These are phyloP conservation scores for Catocala sponsa DNA, from an alignment of 2,888 invertebrate species.

Conservation along the genomic window DNA sequence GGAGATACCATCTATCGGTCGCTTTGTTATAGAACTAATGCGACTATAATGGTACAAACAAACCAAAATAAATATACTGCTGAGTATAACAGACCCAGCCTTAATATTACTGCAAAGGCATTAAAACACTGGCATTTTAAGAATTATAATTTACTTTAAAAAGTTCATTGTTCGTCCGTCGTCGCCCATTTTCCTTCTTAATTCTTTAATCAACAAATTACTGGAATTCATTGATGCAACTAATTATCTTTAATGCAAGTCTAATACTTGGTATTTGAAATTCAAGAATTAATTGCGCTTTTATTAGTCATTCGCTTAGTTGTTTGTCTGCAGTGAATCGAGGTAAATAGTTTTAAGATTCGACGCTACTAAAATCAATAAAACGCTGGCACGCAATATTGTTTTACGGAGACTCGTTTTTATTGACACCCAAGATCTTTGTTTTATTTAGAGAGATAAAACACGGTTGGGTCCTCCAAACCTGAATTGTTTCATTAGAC, in stretches of 20 bases:
- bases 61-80: too few species aligned
- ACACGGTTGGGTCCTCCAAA: too few species aligned
- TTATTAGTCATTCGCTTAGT: slow-evolving; percentile 19
- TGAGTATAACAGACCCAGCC: too few species aligned
- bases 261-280: slow-evolving; percentile 24
- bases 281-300: slow-evolving; percentile 23
- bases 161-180: not conserved
- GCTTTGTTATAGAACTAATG: too few species aligned
- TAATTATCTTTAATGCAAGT: slow-evolving; percentile 24
- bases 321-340: slow-evolving; percentile 10
- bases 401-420: not conserved
- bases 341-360: slow-evolving; percentile 33
- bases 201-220: slow-evolving; percentile 3
- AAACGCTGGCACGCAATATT: slow-evolving; percentile 6
- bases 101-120: too few species aligned
- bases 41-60: too few species aligned
- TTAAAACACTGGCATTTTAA: too few species aligned
- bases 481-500: too few species aligned
- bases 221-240: slow-evolving; percentile 17
- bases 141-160: too few species aligned
- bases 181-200: not conserved
- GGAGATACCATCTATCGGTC: too few species aligned
- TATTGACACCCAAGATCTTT: not conserved
- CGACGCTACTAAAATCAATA: slow-evolving; percentile 35
- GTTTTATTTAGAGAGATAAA: too few species aligned